A percentile compares a stretch with the other conserved stretches of the same genome.
phyloP scores from a whole-genome alignment of 2,797 vertebrate species.

The Periophthalmus magnuspinnatus region DNA sequence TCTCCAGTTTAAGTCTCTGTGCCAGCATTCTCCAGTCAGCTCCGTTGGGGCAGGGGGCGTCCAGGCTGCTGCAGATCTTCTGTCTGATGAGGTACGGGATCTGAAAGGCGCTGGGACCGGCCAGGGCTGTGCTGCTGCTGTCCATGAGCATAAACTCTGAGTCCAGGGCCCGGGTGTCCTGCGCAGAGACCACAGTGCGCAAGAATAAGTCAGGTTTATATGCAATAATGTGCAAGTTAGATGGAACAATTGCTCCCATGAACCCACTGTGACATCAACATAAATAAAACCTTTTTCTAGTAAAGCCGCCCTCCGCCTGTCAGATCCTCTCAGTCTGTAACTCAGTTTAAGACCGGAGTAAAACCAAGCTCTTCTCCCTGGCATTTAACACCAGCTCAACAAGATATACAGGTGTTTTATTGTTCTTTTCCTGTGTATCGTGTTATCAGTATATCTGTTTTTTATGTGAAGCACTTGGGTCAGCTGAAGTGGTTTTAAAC shows the following conservation, averaged over 20 bases:
- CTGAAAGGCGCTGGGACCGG: slow-evolving; percentile 98
- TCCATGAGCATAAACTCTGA: slow-evolving; percentile 88
- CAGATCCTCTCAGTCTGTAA: no score
- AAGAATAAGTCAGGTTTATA: background rate
- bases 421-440: no score
- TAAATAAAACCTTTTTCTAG: no score
- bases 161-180: slow-evolving; percentile 91
- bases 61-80: slow-evolving; percentile 99
- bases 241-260: background rate
- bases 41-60: slow-evolving; percentile 89
- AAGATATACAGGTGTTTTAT: no score
- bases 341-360: no score
- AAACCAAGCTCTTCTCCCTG: no score
- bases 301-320: no score
- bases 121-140: slow-evolving; percentile 89
- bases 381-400: no score
- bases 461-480: no score
- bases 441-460: no score
- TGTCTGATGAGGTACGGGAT: slow-evolving; percentile 99
- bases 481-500: no score
- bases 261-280: no score
- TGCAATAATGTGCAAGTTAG: background rate
- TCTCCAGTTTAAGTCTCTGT: slow-evolving; percentile 97
- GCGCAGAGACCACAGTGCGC: slow-evolving; percentile 43
- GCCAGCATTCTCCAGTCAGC: slow-evolving; percentile 96